A percentile compares a stretch with the other conserved stretches of the same genome.
These are phyloP conservation scores for Miniopterus natalensis DNA, from an alignment of 2,113 vertebrate species.

Conservation along the genomic window DNA sequence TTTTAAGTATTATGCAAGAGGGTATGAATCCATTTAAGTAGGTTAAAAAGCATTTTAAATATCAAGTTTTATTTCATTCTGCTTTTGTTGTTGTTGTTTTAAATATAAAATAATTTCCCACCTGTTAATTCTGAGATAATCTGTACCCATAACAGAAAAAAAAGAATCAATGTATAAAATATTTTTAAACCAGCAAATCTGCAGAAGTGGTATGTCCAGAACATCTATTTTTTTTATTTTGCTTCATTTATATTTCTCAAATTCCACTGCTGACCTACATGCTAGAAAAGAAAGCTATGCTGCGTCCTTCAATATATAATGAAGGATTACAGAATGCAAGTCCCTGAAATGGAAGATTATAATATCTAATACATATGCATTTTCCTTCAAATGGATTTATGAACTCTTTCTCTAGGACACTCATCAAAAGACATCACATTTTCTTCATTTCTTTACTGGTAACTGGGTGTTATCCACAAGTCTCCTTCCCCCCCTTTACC, in stretches of 20 bases:
- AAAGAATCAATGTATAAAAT: conserved; percentile 19
- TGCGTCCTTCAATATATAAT: conserved; percentile 73
- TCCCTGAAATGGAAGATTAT: conserved; percentile 72
- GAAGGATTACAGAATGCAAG: conserved; percentile 78
- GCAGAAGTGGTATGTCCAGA: background rate
- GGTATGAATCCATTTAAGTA: conserved; percentile 12
- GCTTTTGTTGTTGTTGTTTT: background rate
- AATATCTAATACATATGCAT: conserved; percentile 74
- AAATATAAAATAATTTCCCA: conserved; percentile 34
- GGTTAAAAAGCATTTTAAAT: conserved; percentile 45
- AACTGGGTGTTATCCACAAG: conserved; percentile 6
- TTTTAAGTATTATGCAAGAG: conserved; percentile 41
- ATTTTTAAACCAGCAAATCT: conserved; percentile 32
- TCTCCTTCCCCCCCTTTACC: background rate
- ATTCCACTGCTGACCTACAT: conserved; percentile 59
- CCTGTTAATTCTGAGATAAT: background rate
- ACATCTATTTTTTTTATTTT: conserved; percentile 34
- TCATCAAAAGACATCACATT: conserved; percentile 54
- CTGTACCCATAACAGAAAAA: background rate
- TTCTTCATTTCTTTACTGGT: conserved; percentile 65
- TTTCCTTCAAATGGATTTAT: conserved; percentile 76
- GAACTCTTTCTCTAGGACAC: conserved; percentile 58
- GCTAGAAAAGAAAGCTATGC: conserved; percentile 33
- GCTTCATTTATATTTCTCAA: conserved; percentile 64
- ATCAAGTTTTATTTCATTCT: conserved; percentile 24